Percentiles rank a stretch among this genome's conserved stretches.
These are phyloP conservation scores for Myodes glareolus DNA, from an alignment of 2,113 vertebrate genomes.

Conservation along the genomic window DNA sequence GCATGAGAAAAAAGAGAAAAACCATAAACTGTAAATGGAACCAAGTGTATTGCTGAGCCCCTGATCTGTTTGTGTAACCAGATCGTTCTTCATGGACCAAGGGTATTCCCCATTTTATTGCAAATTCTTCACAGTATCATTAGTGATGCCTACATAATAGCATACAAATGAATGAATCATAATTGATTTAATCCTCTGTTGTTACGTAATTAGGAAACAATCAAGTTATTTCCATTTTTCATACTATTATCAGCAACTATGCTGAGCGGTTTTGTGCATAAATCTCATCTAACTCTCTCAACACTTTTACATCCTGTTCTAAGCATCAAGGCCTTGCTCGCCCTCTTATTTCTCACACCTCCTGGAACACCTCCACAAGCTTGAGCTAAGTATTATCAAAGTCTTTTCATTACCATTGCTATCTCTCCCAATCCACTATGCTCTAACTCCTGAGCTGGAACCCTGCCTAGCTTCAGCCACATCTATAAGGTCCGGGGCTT, in stretches of 20 bases:
- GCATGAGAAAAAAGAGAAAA: background rate
- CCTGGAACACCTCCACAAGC: background rate
- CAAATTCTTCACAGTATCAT: slow-evolving; percentile 46
- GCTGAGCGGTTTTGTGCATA: slow-evolving; percentile 11
- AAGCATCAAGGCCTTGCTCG: background rate
- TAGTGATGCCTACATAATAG: slow-evolving; percentile 35
- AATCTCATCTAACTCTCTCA: slow-evolving; percentile 16
- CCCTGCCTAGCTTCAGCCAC: background rate
- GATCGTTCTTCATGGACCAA: slow-evolving; percentile 33
- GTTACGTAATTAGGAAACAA: slow-evolving; percentile 65
- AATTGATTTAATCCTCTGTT: slow-evolving; percentile 56
- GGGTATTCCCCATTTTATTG: slow-evolving; percentile 26
- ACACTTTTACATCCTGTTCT: background rate
- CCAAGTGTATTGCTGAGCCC: too few species aligned
- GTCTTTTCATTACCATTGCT: background rate
- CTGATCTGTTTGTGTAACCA: background rate
- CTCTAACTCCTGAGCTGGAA: background rate
- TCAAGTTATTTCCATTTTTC: slow-evolving; percentile 62
- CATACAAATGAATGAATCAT: slow-evolving; percentile 49
- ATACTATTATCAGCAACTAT: background rate
- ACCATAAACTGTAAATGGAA: background rate
- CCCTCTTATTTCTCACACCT: background rate
- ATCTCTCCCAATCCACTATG: background rate
- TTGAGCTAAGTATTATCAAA: background rate
- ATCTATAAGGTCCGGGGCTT: background rate